Evolutionary conservation across 2,113 vertebrate species (phyloP).

Genomic region (Tringa solitaria): DNA sequence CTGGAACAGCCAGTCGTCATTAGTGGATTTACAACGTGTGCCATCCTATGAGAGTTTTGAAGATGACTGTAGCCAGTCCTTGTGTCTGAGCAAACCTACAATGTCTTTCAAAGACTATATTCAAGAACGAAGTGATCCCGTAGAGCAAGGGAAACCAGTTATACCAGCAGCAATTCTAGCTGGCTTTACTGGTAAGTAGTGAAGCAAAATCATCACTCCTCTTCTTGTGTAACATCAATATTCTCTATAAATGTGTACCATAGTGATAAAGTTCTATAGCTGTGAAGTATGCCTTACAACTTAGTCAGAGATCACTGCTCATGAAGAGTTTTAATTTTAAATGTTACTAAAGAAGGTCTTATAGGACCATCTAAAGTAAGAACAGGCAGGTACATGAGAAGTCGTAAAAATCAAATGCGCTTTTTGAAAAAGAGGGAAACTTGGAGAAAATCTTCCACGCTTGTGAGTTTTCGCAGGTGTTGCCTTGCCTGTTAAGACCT

Average conservation of each 20-base stretch:
- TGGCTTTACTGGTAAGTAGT: conserved; percentile 84
- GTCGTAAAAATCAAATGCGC: neutral
- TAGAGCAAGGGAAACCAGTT: conserved; percentile 85
- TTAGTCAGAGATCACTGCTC: neutral
- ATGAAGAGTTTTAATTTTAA: accelerated
- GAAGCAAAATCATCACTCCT: neutral
- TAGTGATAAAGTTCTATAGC: neutral
- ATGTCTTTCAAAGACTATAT: conserved; percentile 91
- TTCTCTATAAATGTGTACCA: neutral
- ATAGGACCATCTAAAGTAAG: neutral
- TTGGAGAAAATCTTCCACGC: neutral
- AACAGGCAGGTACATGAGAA: neutral
- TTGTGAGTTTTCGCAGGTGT: neutral
- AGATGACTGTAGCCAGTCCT: conserved; percentile 79
- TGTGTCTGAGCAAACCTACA: conserved; percentile 80
- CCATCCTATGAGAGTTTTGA: conserved; percentile 89
- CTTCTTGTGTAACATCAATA: neutral
- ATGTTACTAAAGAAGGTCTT: neutral
- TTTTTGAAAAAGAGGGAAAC: neutral
- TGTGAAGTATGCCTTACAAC: neutral
- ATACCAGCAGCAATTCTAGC: conserved; percentile 88
- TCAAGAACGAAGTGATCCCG: conserved; percentile 82
- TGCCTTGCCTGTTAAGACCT: neutral
- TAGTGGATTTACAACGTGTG: conserved; percentile 85
- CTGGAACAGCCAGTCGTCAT: conserved; percentile 87